A percentile compares a stretch with the other conserved stretches of the same genome.
These are phyloP conservation scores for Lepilemur ruficaudatus DNA, from an alignment of 2,797 vertebrate species.

Conservation along the genomic window DNA sequence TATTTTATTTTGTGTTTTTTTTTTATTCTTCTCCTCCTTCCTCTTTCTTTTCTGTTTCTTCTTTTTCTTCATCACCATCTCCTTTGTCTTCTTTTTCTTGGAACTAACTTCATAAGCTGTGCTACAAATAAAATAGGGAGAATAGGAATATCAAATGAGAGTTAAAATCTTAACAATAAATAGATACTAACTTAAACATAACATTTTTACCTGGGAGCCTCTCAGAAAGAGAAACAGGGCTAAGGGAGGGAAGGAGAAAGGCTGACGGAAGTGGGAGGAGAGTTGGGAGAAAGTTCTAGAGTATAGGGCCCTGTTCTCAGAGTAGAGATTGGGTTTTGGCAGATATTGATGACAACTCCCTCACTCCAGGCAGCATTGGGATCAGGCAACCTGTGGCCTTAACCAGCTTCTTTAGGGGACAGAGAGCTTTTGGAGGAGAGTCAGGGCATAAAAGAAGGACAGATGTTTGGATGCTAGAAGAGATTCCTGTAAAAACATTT, in stretches of 20 bases:
- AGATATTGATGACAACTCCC: not conserved
- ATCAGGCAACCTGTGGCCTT: not conserved
- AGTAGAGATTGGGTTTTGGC: not conserved
- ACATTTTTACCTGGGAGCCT: not conserved
- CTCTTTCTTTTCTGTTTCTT: not conserved
- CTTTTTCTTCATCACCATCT: not conserved
- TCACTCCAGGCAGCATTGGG: not conserved
- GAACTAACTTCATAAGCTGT: not conserved
- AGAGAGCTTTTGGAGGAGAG: not conserved
- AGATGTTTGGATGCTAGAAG: not conserved
- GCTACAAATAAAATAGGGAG: not conserved
- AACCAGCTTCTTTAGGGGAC: not conserved
- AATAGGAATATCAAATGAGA: not conserved
- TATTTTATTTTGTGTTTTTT: not conserved
- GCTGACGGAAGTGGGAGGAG: not conserved
- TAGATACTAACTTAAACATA: not conserved
- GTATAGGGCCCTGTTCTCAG: not conserved
- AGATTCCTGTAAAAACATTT: not conserved
- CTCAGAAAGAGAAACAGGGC: not conserved
- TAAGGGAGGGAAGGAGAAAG: not conserved
- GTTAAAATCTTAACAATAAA: constrained; percentile 37
- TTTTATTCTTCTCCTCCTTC: not conserved
- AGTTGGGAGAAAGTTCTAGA: not conserved
- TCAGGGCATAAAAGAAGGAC: not conserved
- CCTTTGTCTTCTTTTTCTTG: not conserved